phyloP scores from a whole-genome alignment of 2,888 invertebrate species.

The Campoplex capitator region DNA sequence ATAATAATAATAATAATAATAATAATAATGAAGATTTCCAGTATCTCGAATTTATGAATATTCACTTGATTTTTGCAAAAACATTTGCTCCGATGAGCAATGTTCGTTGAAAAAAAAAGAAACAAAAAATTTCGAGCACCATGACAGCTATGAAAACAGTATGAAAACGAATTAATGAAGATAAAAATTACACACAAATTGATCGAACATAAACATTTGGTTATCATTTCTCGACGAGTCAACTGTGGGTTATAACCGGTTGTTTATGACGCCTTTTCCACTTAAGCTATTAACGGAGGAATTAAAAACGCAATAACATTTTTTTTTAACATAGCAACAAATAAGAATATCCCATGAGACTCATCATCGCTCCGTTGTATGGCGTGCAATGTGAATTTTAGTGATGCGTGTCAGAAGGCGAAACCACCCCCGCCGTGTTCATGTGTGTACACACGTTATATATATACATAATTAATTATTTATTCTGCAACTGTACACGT shows the following conservation, averaged over 20 bases:
- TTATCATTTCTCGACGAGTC: conserved; percentile 55
- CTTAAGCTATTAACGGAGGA: conserved; percentile 66
- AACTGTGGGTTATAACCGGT: conserved; percentile 64
- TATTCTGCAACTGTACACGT: conserved; percentile 18
- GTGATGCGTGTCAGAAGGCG: conserved; percentile 44
- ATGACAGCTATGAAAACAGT: background rate
- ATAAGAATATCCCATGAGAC: conserved; percentile 56
- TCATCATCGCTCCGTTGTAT: conserved; percentile 42
- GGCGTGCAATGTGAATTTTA: conserved; percentile 32
- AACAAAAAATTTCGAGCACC: background rate
- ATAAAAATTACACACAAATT: background rate
- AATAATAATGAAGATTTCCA: background rate
- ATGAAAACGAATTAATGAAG: background rate
- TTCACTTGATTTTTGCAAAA: background rate
- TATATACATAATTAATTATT: conserved; percentile 24
- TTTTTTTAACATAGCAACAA: conserved; percentile 52
- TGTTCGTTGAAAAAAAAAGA: background rate
- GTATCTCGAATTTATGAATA: background rate
- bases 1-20: background rate
- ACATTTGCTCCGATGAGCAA: background rate
- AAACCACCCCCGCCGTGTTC: conserved; percentile 59
- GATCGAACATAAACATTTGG: conserved; percentile 1
- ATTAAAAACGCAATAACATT: conserved; percentile 69
- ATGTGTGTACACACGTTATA: background rate
- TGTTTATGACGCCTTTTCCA: conserved; percentile 44